Evolutionary conservation across 2,113 vertebrate species (phyloP).

Genomic region (Myiagra hebetior): DNA sequence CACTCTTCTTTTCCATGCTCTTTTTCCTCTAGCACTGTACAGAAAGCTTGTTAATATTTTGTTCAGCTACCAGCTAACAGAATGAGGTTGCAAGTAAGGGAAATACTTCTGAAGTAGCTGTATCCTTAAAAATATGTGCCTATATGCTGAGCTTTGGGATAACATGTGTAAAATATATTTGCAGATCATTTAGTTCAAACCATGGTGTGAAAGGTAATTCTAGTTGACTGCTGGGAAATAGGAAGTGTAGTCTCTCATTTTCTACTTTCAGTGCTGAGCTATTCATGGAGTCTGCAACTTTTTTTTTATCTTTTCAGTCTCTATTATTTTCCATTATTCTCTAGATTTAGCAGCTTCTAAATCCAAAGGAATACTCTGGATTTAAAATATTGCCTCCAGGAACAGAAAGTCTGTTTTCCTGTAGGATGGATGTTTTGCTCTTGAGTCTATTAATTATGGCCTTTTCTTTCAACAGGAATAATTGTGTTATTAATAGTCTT

Average conservation of each 20-base stretch:
- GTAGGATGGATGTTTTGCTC: constrained; percentile 17
- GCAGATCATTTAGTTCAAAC: constrained; percentile 6
- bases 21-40: neutral
- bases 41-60: neutral
- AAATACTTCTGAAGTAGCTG: neutral
- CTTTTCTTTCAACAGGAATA: constrained; percentile 67
- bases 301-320: neutral
- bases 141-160: neutral
- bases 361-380: constrained; percentile 43
- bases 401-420: constrained; percentile 11
- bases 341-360: constrained; percentile 15
- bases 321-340: constrained; percentile 43
- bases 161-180: constrained; percentile 3
- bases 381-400: constrained; percentile 37
- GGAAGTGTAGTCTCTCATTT: constrained; percentile 20
- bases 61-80: neutral
- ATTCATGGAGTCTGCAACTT: constrained; percentile 16
- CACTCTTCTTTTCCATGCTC: neutral
- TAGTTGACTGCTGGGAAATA: constrained; percentile 7
- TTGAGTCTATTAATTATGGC: constrained; percentile 65
- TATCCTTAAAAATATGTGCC: neutral
- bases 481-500: constrained; percentile 72
- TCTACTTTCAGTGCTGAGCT: constrained; percentile 14
- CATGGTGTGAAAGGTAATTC: constrained; percentile 27
- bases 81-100: neutral